Conservation (phyloP, 2,888 invertebrate species). For the Mystacides longicornis region DNA sequence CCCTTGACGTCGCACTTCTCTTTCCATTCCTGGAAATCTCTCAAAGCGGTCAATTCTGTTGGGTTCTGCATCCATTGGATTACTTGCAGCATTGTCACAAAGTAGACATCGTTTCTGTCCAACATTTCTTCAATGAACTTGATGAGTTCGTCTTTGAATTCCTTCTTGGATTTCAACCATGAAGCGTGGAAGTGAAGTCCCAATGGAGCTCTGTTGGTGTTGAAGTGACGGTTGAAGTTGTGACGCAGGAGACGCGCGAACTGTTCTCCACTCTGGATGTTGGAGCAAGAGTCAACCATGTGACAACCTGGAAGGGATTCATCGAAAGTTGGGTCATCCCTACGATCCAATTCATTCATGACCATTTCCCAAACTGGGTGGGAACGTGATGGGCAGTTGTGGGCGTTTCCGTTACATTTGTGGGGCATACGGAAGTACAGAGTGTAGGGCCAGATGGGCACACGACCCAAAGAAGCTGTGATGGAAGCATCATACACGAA, state of each 20-base stretch:
- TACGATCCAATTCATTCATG: slow-evolving; percentile 88
- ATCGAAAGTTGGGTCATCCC: slow-evolving; percentile 90
- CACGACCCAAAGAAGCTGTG: slow-evolving; percentile 79
- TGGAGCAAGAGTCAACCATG: slow-evolving; percentile 91
- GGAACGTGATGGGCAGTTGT: slow-evolving; percentile 84
- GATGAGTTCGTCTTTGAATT: slow-evolving; percentile 83
- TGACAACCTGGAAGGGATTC: slow-evolving; percentile 91
- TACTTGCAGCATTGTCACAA: slow-evolving; percentile 84
- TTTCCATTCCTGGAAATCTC: slow-evolving; percentile 94
- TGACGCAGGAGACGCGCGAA: slow-evolving; percentile 83
- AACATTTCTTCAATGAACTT: slow-evolving; percentile 93
- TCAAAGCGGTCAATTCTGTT: slow-evolving; percentile 74
- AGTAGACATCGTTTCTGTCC: slow-evolving; percentile 83
- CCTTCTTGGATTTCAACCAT: slow-evolving; percentile 90
- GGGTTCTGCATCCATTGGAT: slow-evolving; percentile 97
- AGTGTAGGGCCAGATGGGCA: slow-evolving; percentile 96
- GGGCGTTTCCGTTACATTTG: slow-evolving; percentile 89
- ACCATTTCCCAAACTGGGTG: slow-evolving; percentile 97
- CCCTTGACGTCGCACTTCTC: slow-evolving; percentile 93
- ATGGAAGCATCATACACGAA: slow-evolving; percentile 94
- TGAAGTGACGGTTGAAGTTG: slow-evolving; percentile 92
- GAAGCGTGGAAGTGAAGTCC: slow-evolving; percentile 92
- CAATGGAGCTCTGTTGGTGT: slow-evolving; percentile 86
- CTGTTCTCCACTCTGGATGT: slow-evolving; percentile 85
- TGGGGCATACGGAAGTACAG: slow-evolving; percentile 95